Conservation (phyloP, 2,797 vertebrate genomes). For the Fratercula arctica region DNA sequence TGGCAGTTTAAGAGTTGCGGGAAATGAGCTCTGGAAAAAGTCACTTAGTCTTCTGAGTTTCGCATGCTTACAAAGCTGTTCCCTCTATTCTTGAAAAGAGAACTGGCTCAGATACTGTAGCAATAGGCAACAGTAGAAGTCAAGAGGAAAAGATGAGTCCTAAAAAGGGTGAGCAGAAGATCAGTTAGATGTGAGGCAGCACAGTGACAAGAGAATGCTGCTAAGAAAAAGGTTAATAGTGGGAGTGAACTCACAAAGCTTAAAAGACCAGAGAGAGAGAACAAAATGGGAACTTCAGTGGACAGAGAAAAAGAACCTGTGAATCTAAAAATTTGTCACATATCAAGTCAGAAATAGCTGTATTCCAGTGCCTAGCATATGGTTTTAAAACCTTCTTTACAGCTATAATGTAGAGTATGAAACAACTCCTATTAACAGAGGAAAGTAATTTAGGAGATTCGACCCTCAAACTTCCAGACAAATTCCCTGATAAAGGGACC, state of each 20-base stretch:
- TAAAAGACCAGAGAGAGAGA: constrained; percentile 3
- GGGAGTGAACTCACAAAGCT: not conserved
- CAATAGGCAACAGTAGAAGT: not conserved
- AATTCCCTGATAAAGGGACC: not conserved
- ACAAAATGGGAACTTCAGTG: not conserved
- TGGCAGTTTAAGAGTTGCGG: not conserved
- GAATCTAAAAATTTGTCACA: not conserved
- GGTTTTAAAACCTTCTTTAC: not conserved
- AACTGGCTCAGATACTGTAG: not conserved
- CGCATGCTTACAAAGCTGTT: not conserved
- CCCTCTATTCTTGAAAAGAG: not conserved
- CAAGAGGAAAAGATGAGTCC: not conserved
- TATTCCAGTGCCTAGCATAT: not conserved
- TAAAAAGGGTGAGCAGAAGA: not conserved
- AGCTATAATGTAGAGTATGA: not conserved
- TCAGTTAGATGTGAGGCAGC: not conserved
- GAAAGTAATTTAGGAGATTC: not conserved
- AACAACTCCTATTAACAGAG: not conserved
- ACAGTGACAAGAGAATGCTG: not conserved
- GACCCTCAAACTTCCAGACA: not conserved
- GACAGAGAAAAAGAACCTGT: not conserved
- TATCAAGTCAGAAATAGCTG: constrained; percentile 14
- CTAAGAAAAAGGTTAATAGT: not conserved
- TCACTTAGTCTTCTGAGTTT: not conserved
- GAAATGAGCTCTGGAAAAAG: not conserved